phyloP scores from a whole-genome alignment of 2,797 vertebrate species.

The Triplophysa yarkandensis region DNA sequence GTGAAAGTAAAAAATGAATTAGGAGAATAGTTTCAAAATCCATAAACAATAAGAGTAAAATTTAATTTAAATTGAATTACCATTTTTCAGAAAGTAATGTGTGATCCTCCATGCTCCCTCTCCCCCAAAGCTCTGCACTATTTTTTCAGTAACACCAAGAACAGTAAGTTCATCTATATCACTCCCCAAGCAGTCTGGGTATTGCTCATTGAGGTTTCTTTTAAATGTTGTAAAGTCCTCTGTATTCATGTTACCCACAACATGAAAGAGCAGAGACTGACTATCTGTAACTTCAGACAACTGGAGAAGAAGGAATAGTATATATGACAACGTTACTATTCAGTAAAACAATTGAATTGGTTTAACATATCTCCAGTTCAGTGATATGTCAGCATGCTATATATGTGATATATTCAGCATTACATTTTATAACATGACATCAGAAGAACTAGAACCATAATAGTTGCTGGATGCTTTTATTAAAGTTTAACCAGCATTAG shows the following conservation, averaged over 20 bases:
- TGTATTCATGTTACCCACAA: slow-evolving; percentile 11
- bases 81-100: background rate
- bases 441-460: no score
- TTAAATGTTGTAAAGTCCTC: slow-evolving; percentile 22
- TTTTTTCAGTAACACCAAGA: slow-evolving; percentile 7
- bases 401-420: no score
- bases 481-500: no score
- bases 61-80: background rate
- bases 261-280: background rate
- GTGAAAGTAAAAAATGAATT: background rate
- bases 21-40: background rate
- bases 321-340: background rate
- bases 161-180: background rate
- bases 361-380: no score
- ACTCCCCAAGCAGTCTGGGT: slow-evolving; percentile 35
- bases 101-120: slow-evolving; percentile 31
- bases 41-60: background rate
- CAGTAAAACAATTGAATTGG: background rate
- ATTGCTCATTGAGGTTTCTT: slow-evolving; percentile 11
- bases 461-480: no score
- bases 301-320: slow-evolving; percentile 6
- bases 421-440: background rate
- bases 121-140: slow-evolving; percentile 23
- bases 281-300: background rate
- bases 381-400: no score